Base-by-base conservation (phyloP, 2,797 vertebrate genomes). In the Sparidentex hasta region DNA sequence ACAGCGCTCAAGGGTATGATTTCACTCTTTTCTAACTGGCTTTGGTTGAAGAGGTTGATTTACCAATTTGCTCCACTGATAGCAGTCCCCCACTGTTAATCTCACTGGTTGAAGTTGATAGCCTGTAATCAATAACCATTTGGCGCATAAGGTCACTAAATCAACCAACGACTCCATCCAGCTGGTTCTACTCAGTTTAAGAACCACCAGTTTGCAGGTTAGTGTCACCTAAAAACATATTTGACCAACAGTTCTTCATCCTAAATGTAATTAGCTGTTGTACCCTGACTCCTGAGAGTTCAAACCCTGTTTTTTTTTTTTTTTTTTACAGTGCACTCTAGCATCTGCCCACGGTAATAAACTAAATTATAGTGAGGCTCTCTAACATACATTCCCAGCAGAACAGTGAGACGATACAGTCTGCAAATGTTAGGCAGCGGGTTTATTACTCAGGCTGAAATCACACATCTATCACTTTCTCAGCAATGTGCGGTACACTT, bases 401-500 rank as follows among this genome's bases (percentile, higher is more conserved):
- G 52, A 86, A 61, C 13, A 6, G 27, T 16, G 12, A 82, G 44
- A 85, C 62, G 75, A 76, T 47, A 46, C 72, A 51, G 63, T 44
- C 18, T 76, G 13, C 1, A 1, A 57, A 29, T 59, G 68, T 69
- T 25, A 51, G 57, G 25, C 57, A 61, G 58, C 63, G 43, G 64
- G 41, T 80, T 87, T 74, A 85, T 85, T 82, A 84, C 59, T 67
- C 64, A 77, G 59, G 50, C 71, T 74, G 58, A 62, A 84, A 89
- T 86, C 76, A 78, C 52, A 70, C 79, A 86, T 83, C 65, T 74
- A 78, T 88, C 62, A 74, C 58, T 81, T 82, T 86, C 79, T 65
- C 65, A 23, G 68, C 71, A 74, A 80, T 69, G 50, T 38, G 71
- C 47, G 58, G 77, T 56, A 78, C 86, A 88, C 87, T 91, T 88